Conservation (phyloP, 2,888 invertebrate species). For the Gasteruption jaculator region DNA sequence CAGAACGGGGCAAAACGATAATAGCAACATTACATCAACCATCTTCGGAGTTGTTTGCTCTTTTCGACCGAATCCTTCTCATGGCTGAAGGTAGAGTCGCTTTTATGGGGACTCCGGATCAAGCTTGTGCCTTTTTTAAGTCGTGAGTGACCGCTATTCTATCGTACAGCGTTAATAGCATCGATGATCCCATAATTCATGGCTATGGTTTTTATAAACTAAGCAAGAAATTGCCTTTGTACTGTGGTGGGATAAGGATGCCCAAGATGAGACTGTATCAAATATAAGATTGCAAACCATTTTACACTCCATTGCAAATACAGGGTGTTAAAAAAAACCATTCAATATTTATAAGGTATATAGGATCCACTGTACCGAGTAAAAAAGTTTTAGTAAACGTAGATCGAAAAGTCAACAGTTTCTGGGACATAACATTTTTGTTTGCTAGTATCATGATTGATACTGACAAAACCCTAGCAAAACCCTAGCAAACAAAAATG, state of each 20-base stretch:
- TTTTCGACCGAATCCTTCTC: conserved; percentile 84
- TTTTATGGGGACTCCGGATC: conserved; percentile 75
- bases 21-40: conserved; percentile 95
- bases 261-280: no score
- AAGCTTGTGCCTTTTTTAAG: conserved; percentile 76
- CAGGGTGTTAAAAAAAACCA: conserved; percentile 10
- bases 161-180: neutral
- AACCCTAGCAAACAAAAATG: no score
- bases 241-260: no score
- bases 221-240: no score
- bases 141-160: no score
- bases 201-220: no score
- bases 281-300: no score
- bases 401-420: conserved; percentile 3
- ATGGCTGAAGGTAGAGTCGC: conserved; percentile 91
- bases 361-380: neutral
- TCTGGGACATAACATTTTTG: neutral
- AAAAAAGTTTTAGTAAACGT: neutral
- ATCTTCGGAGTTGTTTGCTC: conserved; percentile 82
- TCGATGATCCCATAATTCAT: neutral
- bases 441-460: conserved; percentile 1
- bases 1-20: conserved; percentile 78
- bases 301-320: no score
- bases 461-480: no score
- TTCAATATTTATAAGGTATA: conserved; percentile 4